Conservation (phyloP, 1,140 invertebrate genomes). For the Hermatobates lingyangjiaoensis region DNA sequence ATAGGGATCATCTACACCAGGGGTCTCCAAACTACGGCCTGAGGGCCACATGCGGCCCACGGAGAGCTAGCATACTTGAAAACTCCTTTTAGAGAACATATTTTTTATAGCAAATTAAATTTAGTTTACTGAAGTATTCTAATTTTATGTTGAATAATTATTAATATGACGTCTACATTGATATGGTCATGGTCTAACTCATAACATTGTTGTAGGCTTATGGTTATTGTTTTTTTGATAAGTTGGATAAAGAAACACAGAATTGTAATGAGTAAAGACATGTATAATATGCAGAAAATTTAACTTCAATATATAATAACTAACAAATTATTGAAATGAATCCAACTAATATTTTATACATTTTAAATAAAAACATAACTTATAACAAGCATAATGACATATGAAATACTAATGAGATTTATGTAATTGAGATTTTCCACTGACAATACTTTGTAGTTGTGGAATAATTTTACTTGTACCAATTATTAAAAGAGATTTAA, state of each 20-base stretch:
- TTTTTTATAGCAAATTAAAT: background rate
- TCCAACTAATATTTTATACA: background rate
- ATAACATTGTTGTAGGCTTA: background rate
- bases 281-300: no score
- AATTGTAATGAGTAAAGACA: no score
- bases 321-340: background rate
- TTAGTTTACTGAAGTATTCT: background rate
- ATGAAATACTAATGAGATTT: slow-evolving; percentile 13
- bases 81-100: background rate
- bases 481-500: slow-evolving; percentile 12
- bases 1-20: background rate
- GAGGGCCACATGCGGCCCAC: slow-evolving; percentile 5
- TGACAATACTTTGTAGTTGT: slow-evolving; percentile 10
- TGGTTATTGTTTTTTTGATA: no score
- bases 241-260: no score
- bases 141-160: slow-evolving; percentile 1
- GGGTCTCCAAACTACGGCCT: slow-evolving; percentile 9
- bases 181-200: background rate
- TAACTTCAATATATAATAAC: background rate
- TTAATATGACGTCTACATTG: background rate
- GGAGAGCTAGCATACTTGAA: slow-evolving; percentile 3
- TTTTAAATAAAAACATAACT: background rate
- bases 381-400: background rate
- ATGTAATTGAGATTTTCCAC: slow-evolving; percentile 20
- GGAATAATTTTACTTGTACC: slow-evolving; percentile 9